Base-by-base conservation (phyloP, 2,797 vertebrate genomes). In the Enteromius mattozi region DNA sequence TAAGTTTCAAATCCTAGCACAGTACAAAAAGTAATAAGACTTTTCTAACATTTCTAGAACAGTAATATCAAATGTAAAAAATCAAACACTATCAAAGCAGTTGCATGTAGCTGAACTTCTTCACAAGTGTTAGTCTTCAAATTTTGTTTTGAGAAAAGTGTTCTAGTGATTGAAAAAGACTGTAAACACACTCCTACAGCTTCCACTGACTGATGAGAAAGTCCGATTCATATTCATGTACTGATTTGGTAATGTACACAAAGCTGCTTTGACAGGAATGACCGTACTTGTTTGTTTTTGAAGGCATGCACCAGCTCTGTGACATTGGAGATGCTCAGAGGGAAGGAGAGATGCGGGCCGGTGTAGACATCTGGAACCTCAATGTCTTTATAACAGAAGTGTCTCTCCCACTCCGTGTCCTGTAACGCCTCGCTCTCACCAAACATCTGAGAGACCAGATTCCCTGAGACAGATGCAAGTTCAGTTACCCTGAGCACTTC, bases 241-340 rank as follows among this genome's bases (percentile, higher is more conserved):
- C n/a, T 33, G 42, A 13, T 2, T 35, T 51, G 24, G 19, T 56
- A 8, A 59, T 6, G 1, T 1, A 4, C 37, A 16, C 10, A 16
- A 13, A 7, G 27, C 16, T 19, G 30, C 63, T 66, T 66, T 6
- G 17, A 69, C 12, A 40, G 66, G 37, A 10, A 19, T 40, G 12
- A 59, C 24, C 2, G 91, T 96, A 98, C 97, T 95, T 97, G 95
- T 92, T 97, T 96, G 86, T 96, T 94, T 88, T 95, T 96, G 91
- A 97, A 98, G 72, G 97, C 96, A 89, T 99, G 97, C 86, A 99
- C 92, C 85, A 99, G 94, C 90, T 94, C 94, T 0, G 96, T 93
- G 1, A 96, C 97, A 0, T 95, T 95, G 27, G 94, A 92, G 70
- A 96, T 94, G 19, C 94, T 95, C 88, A 99, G 92, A 0, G 97